These are phyloP conservation scores for Eurytoma adleriae DNA, from an alignment of 2,888 invertebrate species.

Conservation along the genomic window DNA sequence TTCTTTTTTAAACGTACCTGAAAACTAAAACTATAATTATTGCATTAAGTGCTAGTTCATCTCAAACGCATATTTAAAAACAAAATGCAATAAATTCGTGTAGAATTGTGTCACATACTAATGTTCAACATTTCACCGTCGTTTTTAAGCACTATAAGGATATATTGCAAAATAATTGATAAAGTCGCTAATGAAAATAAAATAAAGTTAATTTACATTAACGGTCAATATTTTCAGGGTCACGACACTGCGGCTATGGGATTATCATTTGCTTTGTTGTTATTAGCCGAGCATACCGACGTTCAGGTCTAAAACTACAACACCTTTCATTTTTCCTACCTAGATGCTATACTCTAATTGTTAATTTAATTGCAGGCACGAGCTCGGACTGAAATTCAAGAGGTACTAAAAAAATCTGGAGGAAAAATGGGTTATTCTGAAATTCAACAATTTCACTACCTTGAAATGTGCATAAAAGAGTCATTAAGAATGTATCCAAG, in stretches of 20 bases:
- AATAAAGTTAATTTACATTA: background rate
- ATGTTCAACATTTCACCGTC: no score
- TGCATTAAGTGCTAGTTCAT: no score
- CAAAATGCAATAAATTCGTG: no score
- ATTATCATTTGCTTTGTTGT: slow-evolving; percentile 77
- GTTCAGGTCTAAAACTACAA: slow-evolving; percentile 66
- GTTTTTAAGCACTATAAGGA: background rate
- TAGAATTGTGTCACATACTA: no score
- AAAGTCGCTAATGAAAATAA: no score
- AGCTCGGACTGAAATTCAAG: slow-evolving; percentile 63
- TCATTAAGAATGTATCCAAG: slow-evolving; percentile 82
- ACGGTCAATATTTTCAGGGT: slow-evolving; percentile 75
- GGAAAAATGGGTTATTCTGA: slow-evolving; percentile 78
- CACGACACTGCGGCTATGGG: slow-evolving; percentile 81
- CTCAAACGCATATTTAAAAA: no score
- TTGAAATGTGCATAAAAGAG: slow-evolving; percentile 85
- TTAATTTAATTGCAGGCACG: slow-evolving; percentile 10
- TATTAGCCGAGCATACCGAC: slow-evolving; percentile 77
- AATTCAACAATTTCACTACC: slow-evolving; percentile 81
- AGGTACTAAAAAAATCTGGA: slow-evolving; percentile 76
- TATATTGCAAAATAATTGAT: no score
- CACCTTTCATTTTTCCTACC: background rate
- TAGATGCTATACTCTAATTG: background rate
- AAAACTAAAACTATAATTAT: no score
- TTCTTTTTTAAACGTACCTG: no score